Percentiles rank a stretch among this genome's conserved stretches.
Conservation (phyloP, 23 tunicate species). For the Halocynthia aurantium region DNA sequence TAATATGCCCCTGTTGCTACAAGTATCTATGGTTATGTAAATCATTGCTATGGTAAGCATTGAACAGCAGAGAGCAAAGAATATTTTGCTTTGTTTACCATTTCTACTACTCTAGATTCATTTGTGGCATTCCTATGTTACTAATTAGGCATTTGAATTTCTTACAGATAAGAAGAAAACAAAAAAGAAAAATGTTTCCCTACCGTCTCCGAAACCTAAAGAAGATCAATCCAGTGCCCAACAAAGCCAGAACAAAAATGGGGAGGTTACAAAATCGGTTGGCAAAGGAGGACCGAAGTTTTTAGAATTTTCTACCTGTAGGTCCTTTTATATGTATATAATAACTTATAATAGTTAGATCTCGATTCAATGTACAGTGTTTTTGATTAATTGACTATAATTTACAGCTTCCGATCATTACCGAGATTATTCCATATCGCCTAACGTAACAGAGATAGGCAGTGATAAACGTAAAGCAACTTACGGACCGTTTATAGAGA, state of each 20-base stretch:
- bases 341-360: too few relatives aligned
- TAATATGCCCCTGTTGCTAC: too few relatives aligned
- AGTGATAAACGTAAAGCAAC: conserved; percentile 33
- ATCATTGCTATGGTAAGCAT: too few relatives aligned
- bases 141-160: too few relatives aligned
- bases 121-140: too few relatives aligned
- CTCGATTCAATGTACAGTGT: too few relatives aligned
- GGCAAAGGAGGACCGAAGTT: conserved; percentile 10
- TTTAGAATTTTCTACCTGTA: conserved; percentile 24
- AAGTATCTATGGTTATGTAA: too few relatives aligned
- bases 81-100: too few relatives aligned
- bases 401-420: conserved; percentile 27
- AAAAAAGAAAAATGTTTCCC: neutral
- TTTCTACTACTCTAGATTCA: too few relatives aligned
- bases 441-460: conserved; percentile 83
- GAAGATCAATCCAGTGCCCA: neutral
- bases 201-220: neutral
- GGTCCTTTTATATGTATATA: neutral
- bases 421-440: conserved; percentile 30
- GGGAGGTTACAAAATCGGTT: neutral
- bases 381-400: neutral
- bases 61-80: too few relatives aligned
- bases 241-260: neutral
- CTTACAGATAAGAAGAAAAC: neutral
- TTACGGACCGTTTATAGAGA: conserved; percentile 53